Conservation (phyloP, 2,113 vertebrate genomes). For the Syngnathus scovelli region DNA sequence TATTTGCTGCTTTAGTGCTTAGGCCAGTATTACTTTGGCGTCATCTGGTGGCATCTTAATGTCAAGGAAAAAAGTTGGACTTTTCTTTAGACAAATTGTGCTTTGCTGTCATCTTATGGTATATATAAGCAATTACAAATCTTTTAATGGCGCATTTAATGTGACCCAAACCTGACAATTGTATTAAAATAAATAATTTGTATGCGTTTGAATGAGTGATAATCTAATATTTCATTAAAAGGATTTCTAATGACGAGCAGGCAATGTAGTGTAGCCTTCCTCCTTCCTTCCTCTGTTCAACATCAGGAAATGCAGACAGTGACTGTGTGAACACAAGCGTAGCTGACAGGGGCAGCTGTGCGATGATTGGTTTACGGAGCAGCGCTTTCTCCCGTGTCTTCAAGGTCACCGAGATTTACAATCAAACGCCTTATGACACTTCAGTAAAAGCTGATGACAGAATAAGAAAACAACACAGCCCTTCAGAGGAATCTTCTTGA, state of each 20-base stretch:
- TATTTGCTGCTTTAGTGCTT: neutral
- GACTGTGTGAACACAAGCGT: conserved; percentile 78
- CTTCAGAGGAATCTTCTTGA: conserved; percentile 80
- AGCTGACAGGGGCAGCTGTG: conserved; percentile 80
- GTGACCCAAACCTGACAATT: neutral
- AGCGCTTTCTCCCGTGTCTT: conserved; percentile 84
- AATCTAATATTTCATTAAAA: conserved; percentile 14
- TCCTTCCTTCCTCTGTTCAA: conserved; percentile 56
- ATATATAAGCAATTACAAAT: no score
- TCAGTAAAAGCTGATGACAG: conserved; percentile 87
- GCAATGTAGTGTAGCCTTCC: conserved; percentile 22
- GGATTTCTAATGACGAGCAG: conserved; percentile 16
- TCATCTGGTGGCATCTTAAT: neutral
- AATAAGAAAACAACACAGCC: conserved; percentile 60
- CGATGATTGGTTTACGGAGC: conserved; percentile 91
- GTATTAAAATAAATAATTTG: neutral
- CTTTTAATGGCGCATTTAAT: neutral
- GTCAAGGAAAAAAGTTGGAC: neutral
- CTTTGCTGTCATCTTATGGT: no score
- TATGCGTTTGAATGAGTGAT: neutral
- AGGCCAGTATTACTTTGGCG: neutral
- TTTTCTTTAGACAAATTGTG: no score
- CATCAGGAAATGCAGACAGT: conserved; percentile 64
- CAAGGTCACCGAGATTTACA: conserved; percentile 91
- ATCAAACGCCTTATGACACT: conserved; percentile 80